These are phyloP conservation scores for Lithophane semibrunnea DNA, from an alignment of 2,888 invertebrate genomes.

Conservation along the genomic window DNA sequence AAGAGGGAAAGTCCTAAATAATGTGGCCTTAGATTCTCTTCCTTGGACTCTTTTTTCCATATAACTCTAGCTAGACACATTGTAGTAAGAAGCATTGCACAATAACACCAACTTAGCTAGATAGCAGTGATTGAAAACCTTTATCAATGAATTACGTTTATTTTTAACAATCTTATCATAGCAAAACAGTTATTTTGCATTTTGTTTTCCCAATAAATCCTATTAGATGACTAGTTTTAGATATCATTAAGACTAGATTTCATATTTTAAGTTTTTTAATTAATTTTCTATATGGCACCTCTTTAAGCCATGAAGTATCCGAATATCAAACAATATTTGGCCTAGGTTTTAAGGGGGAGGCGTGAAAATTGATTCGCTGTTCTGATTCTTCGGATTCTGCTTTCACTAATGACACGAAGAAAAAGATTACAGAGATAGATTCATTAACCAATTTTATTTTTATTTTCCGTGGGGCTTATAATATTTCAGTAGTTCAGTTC, in stretches of 20 bases:
- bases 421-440: neutral
- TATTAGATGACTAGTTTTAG: neutral
- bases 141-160: slow-evolving; percentile 11
- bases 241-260: no score
- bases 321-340: no score
- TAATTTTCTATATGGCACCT: no score
- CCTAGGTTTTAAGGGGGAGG: no score
- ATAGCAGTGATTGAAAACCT: slow-evolving; percentile 17
- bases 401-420: neutral
- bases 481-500: no score
- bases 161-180: slow-evolving; percentile 14
- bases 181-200: neutral
- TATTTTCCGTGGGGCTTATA: no score
- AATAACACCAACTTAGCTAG: slow-evolving; percentile 7
- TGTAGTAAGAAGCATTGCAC: neutral
- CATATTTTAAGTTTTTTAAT: no score
- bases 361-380: no score
- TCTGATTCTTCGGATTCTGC: neutral
- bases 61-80: no score
- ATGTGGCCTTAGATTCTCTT: neutral
- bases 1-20: neutral
- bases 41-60: neutral
- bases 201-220: slow-evolving; percentile 25
- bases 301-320: no score
- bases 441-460: neutral